Evolutionary conservation across 2,113 vertebrate genomes (phyloP), one percentile per base, ranked within the genome.

Genomic region (Bufo bufo): DNA sequence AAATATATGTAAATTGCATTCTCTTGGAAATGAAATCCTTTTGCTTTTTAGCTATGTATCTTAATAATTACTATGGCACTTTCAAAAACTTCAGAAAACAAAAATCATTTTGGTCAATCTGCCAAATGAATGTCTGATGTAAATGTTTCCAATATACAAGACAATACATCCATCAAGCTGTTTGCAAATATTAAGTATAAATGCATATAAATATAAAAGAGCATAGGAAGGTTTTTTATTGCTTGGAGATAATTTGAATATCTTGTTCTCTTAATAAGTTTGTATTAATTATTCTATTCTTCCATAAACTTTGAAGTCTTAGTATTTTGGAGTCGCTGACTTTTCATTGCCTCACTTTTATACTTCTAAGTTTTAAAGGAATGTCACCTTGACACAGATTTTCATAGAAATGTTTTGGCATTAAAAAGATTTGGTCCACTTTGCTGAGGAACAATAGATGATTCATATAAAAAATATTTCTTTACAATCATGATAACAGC

Each of bases 1-100:
- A 88, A 88, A 88, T 83, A 56, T 88, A 88, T 88, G 87, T 77
- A 77, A 88, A 88, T 88, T 54, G 23, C 66, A 88, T 88, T 77
- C 80, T 65, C 49, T 83, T 65, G 80, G 3, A 88, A 77, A 88
- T 43, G 49, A 59, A 88, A 83, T 71, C 5, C 56, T 77, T 65
- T 56, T 83, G 45, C 58, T 83, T 88, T 66, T 4, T n/a, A 65
- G 56, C 87, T 54, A 83, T 83, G 54, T 74, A 84, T 88, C 71
- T 77, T 84, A 84, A 77, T 84, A 77, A 88, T 83, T 65, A 75
- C 81, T n/a, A 3, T 82, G 56, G 69, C 17, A 88, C 56, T 77
- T 87, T 82, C 56, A 65, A 13, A 83, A 88, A 84, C 72, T 65
- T 82, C 7, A 58, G 43, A 82, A 59, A 87, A 45, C 2, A 10